Percentiles rank a stretch among this genome's conserved stretches.
Conservation (phyloP, 1,140 invertebrate species). For the Bilobella aurantiaca region DNA sequence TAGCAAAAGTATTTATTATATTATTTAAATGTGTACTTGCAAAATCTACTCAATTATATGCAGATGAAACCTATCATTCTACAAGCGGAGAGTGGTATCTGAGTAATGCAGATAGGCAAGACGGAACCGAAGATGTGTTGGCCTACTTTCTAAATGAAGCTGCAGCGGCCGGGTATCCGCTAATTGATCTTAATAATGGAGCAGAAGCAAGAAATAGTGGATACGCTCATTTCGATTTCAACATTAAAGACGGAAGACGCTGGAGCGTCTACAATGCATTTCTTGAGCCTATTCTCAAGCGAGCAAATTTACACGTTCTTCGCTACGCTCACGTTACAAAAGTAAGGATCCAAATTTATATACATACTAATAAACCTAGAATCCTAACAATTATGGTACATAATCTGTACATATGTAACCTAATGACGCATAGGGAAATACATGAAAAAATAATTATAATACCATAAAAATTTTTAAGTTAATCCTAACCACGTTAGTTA, state of each 20-base stretch:
- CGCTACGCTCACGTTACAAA: slow-evolving; percentile 45
- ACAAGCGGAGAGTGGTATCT: slow-evolving; percentile 1
- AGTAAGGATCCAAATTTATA: not conserved
- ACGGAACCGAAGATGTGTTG: slow-evolving; percentile 47
- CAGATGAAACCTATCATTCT: slow-evolving; percentile 2
- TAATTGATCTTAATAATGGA: not conserved
- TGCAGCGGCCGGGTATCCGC: not conserved
- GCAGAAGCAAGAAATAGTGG: slow-evolving; percentile 38
- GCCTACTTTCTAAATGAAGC: slow-evolving; percentile 61
- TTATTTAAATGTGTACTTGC: not conserved
- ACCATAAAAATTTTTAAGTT: too few relatives aligned
- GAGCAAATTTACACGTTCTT: slow-evolving; percentile 55
- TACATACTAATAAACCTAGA: too few relatives aligned
- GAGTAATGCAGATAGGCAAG: not conserved
- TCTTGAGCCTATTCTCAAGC: slow-evolving; percentile 51
- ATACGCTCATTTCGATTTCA: not conserved
- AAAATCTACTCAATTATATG: not conserved
- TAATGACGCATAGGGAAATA: too few relatives aligned
- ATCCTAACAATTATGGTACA: too few relatives aligned
- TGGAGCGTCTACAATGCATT: slow-evolving; percentile 40
- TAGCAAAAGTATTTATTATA: not conserved
- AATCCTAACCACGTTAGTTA: too few relatives aligned
- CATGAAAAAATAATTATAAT: too few relatives aligned
- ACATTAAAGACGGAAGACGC: not conserved
- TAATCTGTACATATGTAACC: too few relatives aligned